A percentile compares a stretch with the other conserved stretches of the same genome.
Evolutionary conservation across 2,888 invertebrate species (phyloP).

Genomic region (Tridacna gigas): DNA sequence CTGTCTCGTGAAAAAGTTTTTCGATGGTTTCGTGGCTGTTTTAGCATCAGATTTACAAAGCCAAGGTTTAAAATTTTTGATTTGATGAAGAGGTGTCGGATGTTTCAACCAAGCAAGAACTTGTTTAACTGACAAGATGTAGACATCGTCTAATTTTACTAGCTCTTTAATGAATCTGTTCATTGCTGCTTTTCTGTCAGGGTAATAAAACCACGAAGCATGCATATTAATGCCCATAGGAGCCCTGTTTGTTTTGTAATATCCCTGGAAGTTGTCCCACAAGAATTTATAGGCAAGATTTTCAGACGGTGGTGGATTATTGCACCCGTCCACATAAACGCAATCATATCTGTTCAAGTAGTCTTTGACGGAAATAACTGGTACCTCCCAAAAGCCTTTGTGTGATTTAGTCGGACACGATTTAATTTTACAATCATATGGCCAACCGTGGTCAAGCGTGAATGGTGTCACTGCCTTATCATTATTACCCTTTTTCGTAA

Average conservation of each 20-base stretch:
- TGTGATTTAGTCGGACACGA: constrained; percentile 75
- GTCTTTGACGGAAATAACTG: constrained; percentile 86
- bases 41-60: constrained; percentile 59
- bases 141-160: constrained; percentile 77
- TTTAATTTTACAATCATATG: constrained; percentile 79
- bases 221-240: constrained; percentile 94
- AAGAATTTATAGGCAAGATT: constrained; percentile 86
- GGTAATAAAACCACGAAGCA: constrained; percentile 87
- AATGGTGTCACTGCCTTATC: constrained; percentile 88
- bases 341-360: constrained; percentile 77
- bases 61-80: constrained; percentile 77
- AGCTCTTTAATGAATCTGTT: constrained; percentile 78
- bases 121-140: constrained; percentile 75
- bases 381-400: constrained; percentile 89
- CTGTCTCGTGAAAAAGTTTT: not conserved
- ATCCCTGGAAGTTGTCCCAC: constrained; percentile 91
- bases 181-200: constrained; percentile 77
- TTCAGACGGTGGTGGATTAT: constrained; percentile 76
- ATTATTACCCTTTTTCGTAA: constrained; percentile 53
- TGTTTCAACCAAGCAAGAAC: constrained; percentile 79
- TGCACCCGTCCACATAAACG: constrained; percentile 80
- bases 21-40: not conserved
- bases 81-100: constrained; percentile 70
- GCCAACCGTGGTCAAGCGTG: constrained; percentile 90
- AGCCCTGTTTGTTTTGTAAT: constrained; percentile 89